phyloP scores from a whole-genome alignment of 2,888 invertebrate genomes.

The Xanthia togata region DNA sequence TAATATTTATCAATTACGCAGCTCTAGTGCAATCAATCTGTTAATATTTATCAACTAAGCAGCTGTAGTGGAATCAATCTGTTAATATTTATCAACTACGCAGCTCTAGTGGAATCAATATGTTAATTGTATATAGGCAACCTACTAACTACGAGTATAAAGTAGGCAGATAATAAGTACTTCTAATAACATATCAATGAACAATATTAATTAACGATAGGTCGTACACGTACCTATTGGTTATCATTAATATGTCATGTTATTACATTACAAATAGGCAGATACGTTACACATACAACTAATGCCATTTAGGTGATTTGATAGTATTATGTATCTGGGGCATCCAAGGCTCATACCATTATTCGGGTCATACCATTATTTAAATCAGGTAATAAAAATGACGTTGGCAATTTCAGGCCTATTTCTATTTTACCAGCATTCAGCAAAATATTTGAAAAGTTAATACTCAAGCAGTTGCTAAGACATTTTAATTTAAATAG shows the following conservation, averaged over 20 bases:
- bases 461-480: no score
- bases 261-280: slow-evolving; percentile 38
- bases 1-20: neutral
- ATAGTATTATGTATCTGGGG: slow-evolving; percentile 33
- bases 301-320: slow-evolving; percentile 49
- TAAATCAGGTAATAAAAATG: no score
- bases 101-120: no score
- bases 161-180: neutral
- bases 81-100: neutral
- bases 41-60: neutral
- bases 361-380: no score
- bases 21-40: no score
- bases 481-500: no score
- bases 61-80: neutral
- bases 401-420: no score
- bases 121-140: no score
- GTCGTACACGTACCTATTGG: slow-evolving; percentile 23
- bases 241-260: slow-evolving; percentile 30
- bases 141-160: neutral
- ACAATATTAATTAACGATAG: slow-evolving; percentile 27
- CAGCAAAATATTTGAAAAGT: no score
- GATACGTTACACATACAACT: slow-evolving; percentile 39
- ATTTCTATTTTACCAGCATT: no score
- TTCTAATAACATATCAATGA: slow-evolving; percentile 21
- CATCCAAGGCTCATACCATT: neutral